A percentile compares a stretch with the other conserved stretches of the same genome.
These are phyloP conservation scores for Cephalopterus ornatus DNA, from an alignment of 2,113 vertebrate species.

Conservation along the genomic window DNA sequence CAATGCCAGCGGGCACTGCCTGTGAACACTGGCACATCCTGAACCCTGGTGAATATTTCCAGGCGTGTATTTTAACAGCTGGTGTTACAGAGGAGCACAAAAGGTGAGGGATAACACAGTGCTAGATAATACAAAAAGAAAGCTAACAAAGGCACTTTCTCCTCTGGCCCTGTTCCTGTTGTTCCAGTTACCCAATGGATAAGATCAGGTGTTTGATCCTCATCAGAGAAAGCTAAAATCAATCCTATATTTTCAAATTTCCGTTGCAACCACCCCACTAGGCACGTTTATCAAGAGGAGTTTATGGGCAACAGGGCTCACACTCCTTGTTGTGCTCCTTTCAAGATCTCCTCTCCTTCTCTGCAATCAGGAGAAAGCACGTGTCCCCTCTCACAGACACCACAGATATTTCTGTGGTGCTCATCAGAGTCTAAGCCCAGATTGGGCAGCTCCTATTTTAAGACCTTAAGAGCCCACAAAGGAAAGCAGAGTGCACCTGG, in stretches of 20 bases:
- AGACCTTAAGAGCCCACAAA: neutral
- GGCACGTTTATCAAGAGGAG: neutral
- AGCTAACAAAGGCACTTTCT: neutral
- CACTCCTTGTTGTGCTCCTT: neutral
- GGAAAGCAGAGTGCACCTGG: neutral
- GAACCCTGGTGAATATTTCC: neutral
- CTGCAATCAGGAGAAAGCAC: neutral
- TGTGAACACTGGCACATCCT: neutral
- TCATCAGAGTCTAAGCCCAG: neutral
- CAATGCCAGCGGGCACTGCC: neutral
- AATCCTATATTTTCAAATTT: neutral
- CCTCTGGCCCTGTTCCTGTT: neutral
- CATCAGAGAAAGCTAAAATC: neutral
- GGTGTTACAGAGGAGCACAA: neutral
- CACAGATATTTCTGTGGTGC: neutral
- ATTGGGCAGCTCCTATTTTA: constrained; percentile 4
- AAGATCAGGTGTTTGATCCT: neutral
- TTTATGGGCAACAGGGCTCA: neutral
- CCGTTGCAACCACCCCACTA: neutral
- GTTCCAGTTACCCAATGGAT: neutral
- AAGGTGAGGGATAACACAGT: neutral
- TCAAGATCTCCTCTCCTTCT: neutral
- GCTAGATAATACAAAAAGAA: neutral
- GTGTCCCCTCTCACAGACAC: neutral
- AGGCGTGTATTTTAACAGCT: neutral